These are phyloP conservation scores for Machimus rusticus DNA, from an alignment of 2,888 invertebrate genomes.

Conservation along the genomic window DNA sequence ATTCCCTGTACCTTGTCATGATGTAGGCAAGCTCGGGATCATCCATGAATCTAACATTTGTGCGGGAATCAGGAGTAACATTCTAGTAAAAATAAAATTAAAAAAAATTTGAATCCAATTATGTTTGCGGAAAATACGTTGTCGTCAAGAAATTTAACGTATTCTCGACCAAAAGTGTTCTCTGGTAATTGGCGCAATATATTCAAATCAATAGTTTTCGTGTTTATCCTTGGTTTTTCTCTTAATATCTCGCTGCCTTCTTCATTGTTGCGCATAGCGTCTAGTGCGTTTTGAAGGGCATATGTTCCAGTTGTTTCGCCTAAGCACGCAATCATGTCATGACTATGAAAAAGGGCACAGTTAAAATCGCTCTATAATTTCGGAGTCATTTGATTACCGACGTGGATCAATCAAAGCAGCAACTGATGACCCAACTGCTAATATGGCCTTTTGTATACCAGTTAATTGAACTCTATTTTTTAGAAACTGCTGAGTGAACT, in stretches of 20 bases:
- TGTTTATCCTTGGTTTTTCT: constrained; percentile 87
- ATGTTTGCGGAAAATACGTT: constrained; percentile 66
- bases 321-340: constrained; percentile 93
- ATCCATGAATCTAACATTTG: constrained; percentile 89
- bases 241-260: constrained; percentile 81
- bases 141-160: constrained; percentile 80
- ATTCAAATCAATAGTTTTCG: constrained; percentile 78
- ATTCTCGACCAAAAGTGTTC: constrained; percentile 85
- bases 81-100: constrained; percentile 60
- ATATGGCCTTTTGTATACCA: constrained; percentile 76
- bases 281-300: constrained; percentile 76
- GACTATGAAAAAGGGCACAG: constrained; percentile 62
- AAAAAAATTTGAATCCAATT: constrained; percentile 56
- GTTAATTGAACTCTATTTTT: constrained; percentile 72
- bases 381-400: constrained; percentile 57
- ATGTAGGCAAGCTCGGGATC: constrained; percentile 90
- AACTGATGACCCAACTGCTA: constrained; percentile 87
- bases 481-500: constrained; percentile 70
- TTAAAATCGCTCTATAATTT: neutral
- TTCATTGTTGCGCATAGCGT: constrained; percentile 76
- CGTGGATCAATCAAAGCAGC: constrained; percentile 83
- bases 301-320: constrained; percentile 86
- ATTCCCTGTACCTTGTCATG: constrained; percentile 96
- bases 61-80: constrained; percentile 91
- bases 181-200: constrained; percentile 75